Conservation (phyloP, 1,140 invertebrate genomes). For the Drosophila murphyi region DNA sequence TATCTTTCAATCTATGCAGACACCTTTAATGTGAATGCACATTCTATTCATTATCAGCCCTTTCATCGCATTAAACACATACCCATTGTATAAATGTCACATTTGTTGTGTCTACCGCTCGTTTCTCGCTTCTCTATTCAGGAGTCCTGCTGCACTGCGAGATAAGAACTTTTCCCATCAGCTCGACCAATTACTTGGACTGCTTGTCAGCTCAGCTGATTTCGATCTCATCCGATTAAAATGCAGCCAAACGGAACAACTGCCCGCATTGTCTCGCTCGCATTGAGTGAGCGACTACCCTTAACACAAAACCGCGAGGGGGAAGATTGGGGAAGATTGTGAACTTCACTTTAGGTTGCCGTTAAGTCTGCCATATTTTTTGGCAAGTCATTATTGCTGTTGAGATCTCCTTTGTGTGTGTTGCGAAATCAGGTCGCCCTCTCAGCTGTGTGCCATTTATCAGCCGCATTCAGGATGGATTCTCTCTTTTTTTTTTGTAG, state of each 20-base stretch:
- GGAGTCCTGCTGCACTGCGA: conserved; percentile 16
- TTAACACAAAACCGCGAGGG: conserved; percentile 6
- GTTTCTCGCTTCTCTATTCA: conserved; percentile 10
- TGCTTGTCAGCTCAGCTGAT: conserved; percentile 58
- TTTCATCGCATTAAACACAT: conserved; percentile 28
- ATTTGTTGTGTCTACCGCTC: conserved; percentile 1
- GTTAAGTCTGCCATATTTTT: conserved; percentile 73
- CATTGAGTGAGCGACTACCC: conserved; percentile 28
- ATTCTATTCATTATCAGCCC: background rate
- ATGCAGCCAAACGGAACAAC: conserved; percentile 26
- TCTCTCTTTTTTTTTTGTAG: background rate
- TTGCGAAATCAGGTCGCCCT: conserved; percentile 61
- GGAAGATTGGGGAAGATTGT: background rate
- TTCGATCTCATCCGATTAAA: conserved; percentile 75
- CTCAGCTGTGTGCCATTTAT: conserved; percentile 63
- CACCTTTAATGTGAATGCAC: background rate
- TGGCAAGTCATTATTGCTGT: conserved; percentile 53
- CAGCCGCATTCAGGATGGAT: conserved; percentile 11
- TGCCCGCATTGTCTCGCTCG: conserved; percentile 10
- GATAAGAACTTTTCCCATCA: conserved; percentile 67
- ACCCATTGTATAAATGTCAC: conserved; percentile 11
- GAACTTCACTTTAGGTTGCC: conserved; percentile 61
- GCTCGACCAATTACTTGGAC: conserved; percentile 37
- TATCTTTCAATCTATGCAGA: background rate
- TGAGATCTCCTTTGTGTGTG: conserved; percentile 13